phyloP scores from a whole-genome alignment of 2,797 vertebrate genomes.

The Trichosurus vulpecula region DNA sequence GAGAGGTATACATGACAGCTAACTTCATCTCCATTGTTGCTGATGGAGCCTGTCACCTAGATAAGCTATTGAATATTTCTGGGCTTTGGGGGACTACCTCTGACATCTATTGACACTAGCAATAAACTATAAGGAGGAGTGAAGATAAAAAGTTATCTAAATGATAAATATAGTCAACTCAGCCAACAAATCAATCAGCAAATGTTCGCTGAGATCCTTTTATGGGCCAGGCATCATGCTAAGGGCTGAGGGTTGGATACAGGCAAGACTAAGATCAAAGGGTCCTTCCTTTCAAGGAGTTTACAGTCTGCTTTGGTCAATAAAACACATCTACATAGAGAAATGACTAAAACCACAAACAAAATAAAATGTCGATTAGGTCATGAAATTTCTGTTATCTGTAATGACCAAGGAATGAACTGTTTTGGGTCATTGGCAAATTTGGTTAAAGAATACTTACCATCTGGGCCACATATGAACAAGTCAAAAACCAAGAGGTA shows the following conservation, averaged over 20 bases:
- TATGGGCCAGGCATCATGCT: neutral
- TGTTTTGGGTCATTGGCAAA: neutral
- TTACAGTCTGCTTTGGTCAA: neutral
- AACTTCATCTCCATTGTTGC: neutral
- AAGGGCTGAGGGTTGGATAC: neutral
- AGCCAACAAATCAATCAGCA: neutral
- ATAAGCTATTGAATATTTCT: neutral
- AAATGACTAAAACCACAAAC: neutral
- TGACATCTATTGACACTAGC: neutral
- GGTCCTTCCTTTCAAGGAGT: neutral
- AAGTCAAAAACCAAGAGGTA: neutral
- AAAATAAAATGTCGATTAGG: neutral
- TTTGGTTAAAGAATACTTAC: neutral
- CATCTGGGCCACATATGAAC: neutral
- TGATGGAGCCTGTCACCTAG: neutral
- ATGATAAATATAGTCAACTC: neutral
- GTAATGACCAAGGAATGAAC: neutral
- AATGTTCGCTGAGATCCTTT: too few relatives aligned
- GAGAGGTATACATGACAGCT: neutral
- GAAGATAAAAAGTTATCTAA: neutral
- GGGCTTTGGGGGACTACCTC: neutral
- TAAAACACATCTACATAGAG: neutral
- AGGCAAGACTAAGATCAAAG: neutral
- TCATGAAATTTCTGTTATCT: neutral
- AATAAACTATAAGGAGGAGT: neutral